Evolutionary conservation across 2,888 invertebrate genomes (phyloP), one percentile per base, ranked within the genome.

Genomic region (Drymonia ruficornis): DNA sequence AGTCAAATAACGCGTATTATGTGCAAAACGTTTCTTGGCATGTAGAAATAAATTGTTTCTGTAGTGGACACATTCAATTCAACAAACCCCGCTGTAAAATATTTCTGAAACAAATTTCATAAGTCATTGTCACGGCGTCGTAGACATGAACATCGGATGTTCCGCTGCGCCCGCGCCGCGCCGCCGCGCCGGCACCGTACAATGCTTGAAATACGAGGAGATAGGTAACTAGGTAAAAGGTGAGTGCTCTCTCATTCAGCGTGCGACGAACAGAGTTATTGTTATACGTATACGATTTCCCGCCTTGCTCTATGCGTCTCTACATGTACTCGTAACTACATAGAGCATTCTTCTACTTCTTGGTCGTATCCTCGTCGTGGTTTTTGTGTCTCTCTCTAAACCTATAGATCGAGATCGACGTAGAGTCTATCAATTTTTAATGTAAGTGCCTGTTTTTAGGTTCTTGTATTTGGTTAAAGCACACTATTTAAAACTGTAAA

Each of bases 191-290:
- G n/a, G 45, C 46, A 48, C 40, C 52, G 55, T 52, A 67, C 63
- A 72, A 65, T 69, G 72, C 66, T 67, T 72, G 73, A 74, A 75
- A 74, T 74, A 72, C 67, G 67, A 77, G 70, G 67, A 73, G 78
- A 59, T 76, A 74, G 76, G 75, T 81, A 80, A 80, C 73, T 82
- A 65, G 81, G 81, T 78, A 75, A 82, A 74, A 81, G 82, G 80
- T 81, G 80, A 81, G 74, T 78, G 81, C 69, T 73, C 80, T 72
- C 70, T 53, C 64, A 65, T 54, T 36, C 16, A 51, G 49, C 56
- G 61, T 47, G 49, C 52, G 54, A 38, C 50, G 51, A 53, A 28
- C 52, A 61, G 42, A 50, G 49, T 31, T 59, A 36, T 51, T 44
- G 62, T 63, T 55, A 50, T 19, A 19, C 43, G 43, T 19, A 19